phyloP scores from a whole-genome alignment of 2,113 vertebrate species.

The Bufo gargarizans region DNA sequence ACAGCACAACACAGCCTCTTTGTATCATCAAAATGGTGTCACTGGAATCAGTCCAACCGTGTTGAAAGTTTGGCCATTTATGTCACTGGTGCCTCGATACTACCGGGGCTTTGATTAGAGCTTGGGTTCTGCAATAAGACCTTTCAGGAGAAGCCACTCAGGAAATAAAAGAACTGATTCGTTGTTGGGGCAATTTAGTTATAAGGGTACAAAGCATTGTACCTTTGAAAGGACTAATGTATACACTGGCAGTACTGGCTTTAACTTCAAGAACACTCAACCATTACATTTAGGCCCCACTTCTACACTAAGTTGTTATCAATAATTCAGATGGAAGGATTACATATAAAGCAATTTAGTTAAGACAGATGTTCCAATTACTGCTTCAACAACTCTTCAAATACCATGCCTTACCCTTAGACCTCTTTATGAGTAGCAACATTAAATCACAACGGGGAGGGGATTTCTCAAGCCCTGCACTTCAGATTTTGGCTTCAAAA shows the following conservation, averaged over 20 bases:
- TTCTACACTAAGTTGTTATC: constrained; percentile 74
- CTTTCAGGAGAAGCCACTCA: constrained; percentile 79
- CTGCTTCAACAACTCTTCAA: constrained; percentile 72
- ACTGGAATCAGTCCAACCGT: constrained; percentile 75
- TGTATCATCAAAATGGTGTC: constrained; percentile 83
- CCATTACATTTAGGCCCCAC: constrained; percentile 73
- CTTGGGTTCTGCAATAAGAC: constrained; percentile 75
- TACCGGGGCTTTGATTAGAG: constrained; percentile 78
- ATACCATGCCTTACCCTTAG: background rate
- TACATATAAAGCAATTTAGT: constrained; percentile 79
- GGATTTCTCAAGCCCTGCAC: no score
- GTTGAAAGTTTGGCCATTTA: constrained; percentile 79
- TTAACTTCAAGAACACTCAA: constrained; percentile 78
- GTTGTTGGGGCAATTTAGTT: constrained; percentile 83
- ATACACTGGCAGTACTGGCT: constrained; percentile 76
- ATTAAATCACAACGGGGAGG: background rate
- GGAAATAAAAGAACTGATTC: constrained; percentile 83
- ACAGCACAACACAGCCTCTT: constrained; percentile 83
- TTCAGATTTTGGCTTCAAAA: no score
- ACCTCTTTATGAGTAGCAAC: background rate
- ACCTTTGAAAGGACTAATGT: constrained; percentile 79
- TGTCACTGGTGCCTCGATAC: constrained; percentile 76
- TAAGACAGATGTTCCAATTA: constrained; percentile 82
- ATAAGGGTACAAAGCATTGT: constrained; percentile 73
- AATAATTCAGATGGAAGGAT: constrained; percentile 77